Evolutionary conservation across 1,140 invertebrate species (phyloP), one percentile per base, ranked within the genome.

Genomic region (Caenorhabditis tropicalis): DNA sequence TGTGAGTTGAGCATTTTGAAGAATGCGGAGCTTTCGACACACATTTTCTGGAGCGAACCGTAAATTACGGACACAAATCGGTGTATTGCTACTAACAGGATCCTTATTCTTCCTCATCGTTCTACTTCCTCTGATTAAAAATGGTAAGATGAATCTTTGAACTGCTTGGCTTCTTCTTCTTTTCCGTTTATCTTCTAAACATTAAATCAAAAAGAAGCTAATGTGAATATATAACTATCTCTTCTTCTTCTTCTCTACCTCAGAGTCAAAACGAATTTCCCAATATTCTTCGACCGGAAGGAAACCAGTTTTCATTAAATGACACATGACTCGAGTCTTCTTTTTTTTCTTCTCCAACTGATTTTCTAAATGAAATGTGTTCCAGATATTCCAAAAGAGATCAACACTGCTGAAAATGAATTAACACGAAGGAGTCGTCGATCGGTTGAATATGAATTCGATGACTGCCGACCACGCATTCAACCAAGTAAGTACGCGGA

Each of bases 101-200:
- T 15, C 65, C 7, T 31, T 74, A 43, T 74, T 74, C 65, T 74
- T 74, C 36, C 29, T 74, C 5, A 39, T 74, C 15, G 36, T 74
- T 27, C 33, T 74, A 74, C 65, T 74, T 74, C 65, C 65, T 9
- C n/a, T 74, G 1, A 12, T 74, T n/a, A 74, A 74, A 74, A 74
- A 43, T 12, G 65, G 65, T 74, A 10, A 46, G 65, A 36, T 19
- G 16, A 65, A 65, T 65, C 29, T 65, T 65, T 36, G 19, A 51
- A 51, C 49, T 51, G 39, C 49, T 51, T 51, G n/a, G n/a, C n/a
- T 51, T 51, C 21, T 56, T n/a, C 29, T 27, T 27, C 6, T 9
- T 15, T 27, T 21, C 21, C 12, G 10, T 27, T 27, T n/a, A 31
- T 24, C 65, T 12, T 12, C n/a, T 36, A 74, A 43, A 74, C 65